A percentile compares a stretch with the other conserved stretches of the same genome.
phyloP scores from a whole-genome alignment of 2,797 vertebrate species.

The Linurgus olivaceus region DNA sequence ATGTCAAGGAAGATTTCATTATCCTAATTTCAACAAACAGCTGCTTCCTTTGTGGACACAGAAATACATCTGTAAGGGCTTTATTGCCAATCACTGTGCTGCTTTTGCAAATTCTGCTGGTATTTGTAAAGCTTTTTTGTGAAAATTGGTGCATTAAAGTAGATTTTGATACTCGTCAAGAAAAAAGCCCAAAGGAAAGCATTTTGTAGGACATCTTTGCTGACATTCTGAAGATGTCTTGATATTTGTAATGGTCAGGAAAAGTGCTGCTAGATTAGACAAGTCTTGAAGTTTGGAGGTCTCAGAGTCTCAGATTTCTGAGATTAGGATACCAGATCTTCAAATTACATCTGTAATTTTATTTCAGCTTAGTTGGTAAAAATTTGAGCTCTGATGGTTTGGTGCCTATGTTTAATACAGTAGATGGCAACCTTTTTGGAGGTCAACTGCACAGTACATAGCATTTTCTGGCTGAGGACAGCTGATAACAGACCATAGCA shows the following conservation, averaged over 20 bases:
- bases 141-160: conserved; percentile 39
- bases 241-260: background rate
- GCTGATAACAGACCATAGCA: background rate
- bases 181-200: background rate
- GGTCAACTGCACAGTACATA: background rate
- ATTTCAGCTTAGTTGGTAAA: background rate
- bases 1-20: conserved; percentile 48
- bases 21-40: conserved; percentile 52
- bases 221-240: background rate
- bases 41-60: conserved; percentile 29
- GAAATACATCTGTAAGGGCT: conserved; percentile 39
- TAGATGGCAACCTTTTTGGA: background rate
- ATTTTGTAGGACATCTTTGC: background rate
- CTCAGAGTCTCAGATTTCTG: background rate
- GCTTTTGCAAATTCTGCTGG: conserved; percentile 44
- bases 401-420: background rate
- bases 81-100: background rate
- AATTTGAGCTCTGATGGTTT: background rate
- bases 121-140: conserved; percentile 52
- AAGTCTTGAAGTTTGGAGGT: background rate
- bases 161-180: background rate
- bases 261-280: background rate
- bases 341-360: background rate
- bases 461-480: background rate
- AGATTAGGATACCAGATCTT: background rate